These are phyloP conservation scores for Anas bernieri DNA, from an alignment of 2,797 vertebrate species.

Conservation along the genomic window DNA sequence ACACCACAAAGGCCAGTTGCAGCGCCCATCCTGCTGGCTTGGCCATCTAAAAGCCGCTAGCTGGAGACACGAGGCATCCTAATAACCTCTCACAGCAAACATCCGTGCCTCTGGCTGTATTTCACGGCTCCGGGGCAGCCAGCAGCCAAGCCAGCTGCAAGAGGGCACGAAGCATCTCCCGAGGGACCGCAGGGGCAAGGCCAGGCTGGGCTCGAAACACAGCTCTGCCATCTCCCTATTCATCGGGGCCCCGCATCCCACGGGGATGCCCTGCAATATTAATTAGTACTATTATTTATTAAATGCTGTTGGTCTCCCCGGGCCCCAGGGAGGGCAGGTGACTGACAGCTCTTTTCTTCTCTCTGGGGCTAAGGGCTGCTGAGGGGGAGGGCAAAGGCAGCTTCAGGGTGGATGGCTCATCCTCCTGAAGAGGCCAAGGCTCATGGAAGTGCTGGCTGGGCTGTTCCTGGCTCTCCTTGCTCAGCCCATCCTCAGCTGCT, in stretches of 20 bases:
- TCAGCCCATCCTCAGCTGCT: no score
- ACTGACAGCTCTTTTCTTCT: neutral
- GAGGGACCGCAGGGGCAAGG: neutral
- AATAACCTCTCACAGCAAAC: neutral
- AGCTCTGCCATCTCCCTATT: neutral
- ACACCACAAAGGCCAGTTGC: neutral
- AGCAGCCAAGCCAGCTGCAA: neutral
- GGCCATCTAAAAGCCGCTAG: neutral
- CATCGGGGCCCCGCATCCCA: no score
- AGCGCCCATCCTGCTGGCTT: neutral
- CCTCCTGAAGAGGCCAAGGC: no score
- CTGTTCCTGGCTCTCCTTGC: no score
- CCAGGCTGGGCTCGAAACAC: no score
- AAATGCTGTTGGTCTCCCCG: neutral
- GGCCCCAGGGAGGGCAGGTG: neutral
- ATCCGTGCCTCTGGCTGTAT: rapidly evolving
- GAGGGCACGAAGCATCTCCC: neutral
- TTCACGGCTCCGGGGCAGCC: neutral
- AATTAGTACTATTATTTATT: neutral
- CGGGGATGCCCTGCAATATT: neutral
- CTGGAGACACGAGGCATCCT: neutral
- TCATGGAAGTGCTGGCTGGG: no score
- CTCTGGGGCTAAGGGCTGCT: neutral
- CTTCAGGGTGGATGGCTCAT: no score
- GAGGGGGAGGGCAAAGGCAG: no score